Evolutionary conservation across 2,113 vertebrate genomes (phyloP), one percentile per base, ranked within the genome.

Genomic region (Dendropsophus ebraccatus): DNA sequence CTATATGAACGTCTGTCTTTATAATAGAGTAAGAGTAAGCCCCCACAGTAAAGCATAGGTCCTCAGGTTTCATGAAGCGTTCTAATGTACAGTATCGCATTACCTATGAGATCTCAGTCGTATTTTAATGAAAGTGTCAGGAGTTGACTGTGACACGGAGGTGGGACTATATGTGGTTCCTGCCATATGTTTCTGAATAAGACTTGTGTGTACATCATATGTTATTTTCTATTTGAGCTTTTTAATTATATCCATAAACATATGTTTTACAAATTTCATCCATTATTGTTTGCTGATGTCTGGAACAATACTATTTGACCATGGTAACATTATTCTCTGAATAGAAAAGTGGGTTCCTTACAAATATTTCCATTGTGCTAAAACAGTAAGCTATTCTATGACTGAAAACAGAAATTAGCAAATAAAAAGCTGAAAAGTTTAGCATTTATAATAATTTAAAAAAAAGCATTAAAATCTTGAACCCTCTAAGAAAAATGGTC

Each of bases 211-310:
- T 58, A 32, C 54, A 54, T 86, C 84, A 86, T 86, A 86, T 86
- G 84, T 86, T 86, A 79, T 86, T 85, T 83, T 85, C 28, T 69
- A 54, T 78, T 86, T 80, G 62, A 45, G 35, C 49, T 58, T 56
- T 56, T 86, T 86, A 86, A 86, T 80, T 86, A 86, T 70, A 58
- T 28, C 75, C n/a, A 80, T 72, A 80, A 83, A 79, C 75, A 85
- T 86, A 77, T 78, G 74, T 85, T 85, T 85, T 45, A 47, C 74
- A 69, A 30, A 76, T 72, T 54, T 80, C 62, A 56, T 67, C 16
- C 30, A 80, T 41, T 70, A 56, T 58, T 86, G 25, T 73, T 72
- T 72, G 28, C 45, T 35, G 81, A 62, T 30, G 45, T 3, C n/a
- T 28, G 60, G 11, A 7, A 67, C 41, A 45, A 2, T 73, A 73